Conservation (phyloP, 2,113 vertebrate genomes). For the Corythaixoides concolor region DNA sequence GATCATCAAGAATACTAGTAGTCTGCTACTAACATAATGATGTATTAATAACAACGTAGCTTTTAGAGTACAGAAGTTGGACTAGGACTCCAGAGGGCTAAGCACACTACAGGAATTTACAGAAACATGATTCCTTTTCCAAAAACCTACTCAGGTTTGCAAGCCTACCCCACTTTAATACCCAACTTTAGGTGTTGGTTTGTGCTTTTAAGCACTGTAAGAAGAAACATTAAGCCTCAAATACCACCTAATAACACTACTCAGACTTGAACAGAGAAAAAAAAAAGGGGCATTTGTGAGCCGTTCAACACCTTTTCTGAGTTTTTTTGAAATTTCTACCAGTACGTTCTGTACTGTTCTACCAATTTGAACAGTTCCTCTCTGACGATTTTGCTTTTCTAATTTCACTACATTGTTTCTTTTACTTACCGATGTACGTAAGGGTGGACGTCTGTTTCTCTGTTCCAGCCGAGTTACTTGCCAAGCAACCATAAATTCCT, state of each 20-base stretch:
- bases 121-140: background rate
- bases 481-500: slow-evolving; percentile 90
- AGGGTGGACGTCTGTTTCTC: slow-evolving; percentile 81
- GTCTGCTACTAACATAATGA: background rate
- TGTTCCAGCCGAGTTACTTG: slow-evolving; percentile 90
- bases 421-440: slow-evolving; percentile 82
- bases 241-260: background rate
- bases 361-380: background rate
- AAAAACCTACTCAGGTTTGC: background rate
- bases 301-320: background rate
- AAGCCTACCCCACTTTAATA: background rate
- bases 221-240: background rate
- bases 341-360: background rate
- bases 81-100: background rate
- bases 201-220: fast-evolving
- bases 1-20: background rate
- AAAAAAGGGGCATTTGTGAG: background rate
- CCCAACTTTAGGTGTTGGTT: background rate
- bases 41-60: too few species aligned
- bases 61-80: background rate
- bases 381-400: background rate
- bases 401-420: background rate
- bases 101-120: background rate
- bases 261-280: background rate
- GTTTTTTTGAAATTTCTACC: background rate